These are phyloP conservation scores for Drosophila parabipectinata DNA, from an alignment of 1,140 invertebrate genomes.

Conservation along the genomic window DNA sequence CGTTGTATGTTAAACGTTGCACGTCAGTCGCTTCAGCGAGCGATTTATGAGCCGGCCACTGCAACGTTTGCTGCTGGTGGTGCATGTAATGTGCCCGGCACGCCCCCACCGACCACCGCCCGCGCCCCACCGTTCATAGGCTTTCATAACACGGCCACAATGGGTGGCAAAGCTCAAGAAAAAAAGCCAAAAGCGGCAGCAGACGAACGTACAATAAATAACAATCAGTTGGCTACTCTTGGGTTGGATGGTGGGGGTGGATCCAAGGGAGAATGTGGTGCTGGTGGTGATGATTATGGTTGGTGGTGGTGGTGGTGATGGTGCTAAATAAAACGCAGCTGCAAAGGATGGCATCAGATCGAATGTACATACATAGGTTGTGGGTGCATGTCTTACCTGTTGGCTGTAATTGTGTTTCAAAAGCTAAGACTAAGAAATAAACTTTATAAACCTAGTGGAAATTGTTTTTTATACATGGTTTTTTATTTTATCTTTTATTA, in stretches of 20 bases:
- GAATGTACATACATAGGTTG: background rate
- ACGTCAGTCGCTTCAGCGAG: constrained; percentile 24
- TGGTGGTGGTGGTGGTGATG: background rate
- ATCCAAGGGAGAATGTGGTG: background rate
- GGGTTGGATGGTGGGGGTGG: background rate
- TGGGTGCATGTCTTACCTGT: background rate
- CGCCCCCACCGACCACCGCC: constrained; percentile 26
- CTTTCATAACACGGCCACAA: constrained; percentile 36
- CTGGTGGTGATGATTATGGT: background rate
- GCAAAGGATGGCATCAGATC: constrained; percentile 17
- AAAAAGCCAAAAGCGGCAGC: constrained; percentile 24
- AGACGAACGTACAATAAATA: constrained; percentile 44
- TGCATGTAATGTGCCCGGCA: constrained; percentile 31
- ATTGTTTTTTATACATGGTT: no score
- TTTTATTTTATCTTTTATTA: no score
- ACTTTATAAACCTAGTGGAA: no score
- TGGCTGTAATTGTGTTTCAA: no score
- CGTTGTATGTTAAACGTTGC: constrained; percentile 16
- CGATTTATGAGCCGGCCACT: constrained; percentile 34
- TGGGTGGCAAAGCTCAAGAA: constrained; percentile 26
- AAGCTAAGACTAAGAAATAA: no score
- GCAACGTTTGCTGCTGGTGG: constrained; percentile 35
- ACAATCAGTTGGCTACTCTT: constrained; percentile 19
- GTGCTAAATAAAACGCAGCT: constrained; percentile 49
- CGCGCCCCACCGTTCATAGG: constrained; percentile 3